Conservation (phyloP, 1,140 invertebrate species). For the Trichonephila clavipes region DNA sequence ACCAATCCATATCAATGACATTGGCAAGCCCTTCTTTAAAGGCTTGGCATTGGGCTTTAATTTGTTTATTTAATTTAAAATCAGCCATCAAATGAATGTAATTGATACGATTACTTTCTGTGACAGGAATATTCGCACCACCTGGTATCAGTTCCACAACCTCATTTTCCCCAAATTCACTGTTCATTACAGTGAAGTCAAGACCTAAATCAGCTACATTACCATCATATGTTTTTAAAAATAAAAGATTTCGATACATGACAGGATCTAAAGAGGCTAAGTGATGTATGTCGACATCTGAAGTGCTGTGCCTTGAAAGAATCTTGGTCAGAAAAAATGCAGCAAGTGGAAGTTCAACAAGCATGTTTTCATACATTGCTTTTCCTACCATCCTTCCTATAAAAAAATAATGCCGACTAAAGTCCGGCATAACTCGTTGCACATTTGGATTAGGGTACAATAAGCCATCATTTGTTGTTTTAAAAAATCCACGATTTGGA, state of each 20-base stretch:
- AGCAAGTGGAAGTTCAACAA: conserved; percentile 96
- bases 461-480: conserved; percentile 94
- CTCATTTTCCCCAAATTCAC: conserved; percentile 94
- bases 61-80: conserved; percentile 88
- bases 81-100: conserved; percentile 98
- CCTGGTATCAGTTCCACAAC: conserved; percentile 92
- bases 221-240: conserved; percentile 86
- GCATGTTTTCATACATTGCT: conserved; percentile 96
- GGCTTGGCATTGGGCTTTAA: conserved; percentile 91
- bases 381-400: conserved; percentile 97
- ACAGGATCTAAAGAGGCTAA: conserved; percentile 95
- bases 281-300: conserved; percentile 93
- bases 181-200: conserved; percentile 95
- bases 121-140: conserved; percentile 94
- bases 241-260: conserved; percentile 88
- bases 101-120: conserved; percentile 94
- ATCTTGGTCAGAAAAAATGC: conserved; percentile 95
- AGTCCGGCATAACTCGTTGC: conserved; percentile 90
- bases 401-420: conserved; percentile 95
- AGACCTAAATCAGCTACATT: conserved; percentile 84
- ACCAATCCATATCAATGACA: conserved; percentile 94
- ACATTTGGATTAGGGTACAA: conserved; percentile 97
- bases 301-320: conserved; percentile 87
- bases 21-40: conserved; percentile 92
- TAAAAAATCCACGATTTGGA: conserved; percentile 97